phyloP scores from a whole-genome alignment of 1,140 invertebrate species.

The Drosophila athabasca region DNA sequence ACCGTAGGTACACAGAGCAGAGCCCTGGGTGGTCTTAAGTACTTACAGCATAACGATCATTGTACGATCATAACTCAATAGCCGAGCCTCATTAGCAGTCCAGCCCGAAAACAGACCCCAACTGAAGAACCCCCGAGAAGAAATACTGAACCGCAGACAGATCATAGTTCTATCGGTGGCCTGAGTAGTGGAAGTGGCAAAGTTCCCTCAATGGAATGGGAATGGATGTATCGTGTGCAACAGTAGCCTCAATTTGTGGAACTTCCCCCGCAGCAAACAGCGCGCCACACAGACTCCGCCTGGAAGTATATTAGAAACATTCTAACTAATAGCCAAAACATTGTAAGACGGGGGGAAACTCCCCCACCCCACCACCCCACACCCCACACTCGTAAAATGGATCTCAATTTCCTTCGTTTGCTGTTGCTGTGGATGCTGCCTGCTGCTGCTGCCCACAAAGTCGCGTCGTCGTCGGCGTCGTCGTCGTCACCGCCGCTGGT shows the following conservation, averaged over 20 bases:
- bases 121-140: slow-evolving; percentile 12
- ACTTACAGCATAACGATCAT: slow-evolving; percentile 36
- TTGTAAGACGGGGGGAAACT: slow-evolving; percentile 21
- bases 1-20: slow-evolving; percentile 11
- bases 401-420: slow-evolving; percentile 69
- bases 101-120: slow-evolving; percentile 10
- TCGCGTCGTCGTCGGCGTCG: slow-evolving; percentile 15
- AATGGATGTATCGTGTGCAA: slow-evolving; percentile 53
- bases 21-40: slow-evolving; percentile 45
- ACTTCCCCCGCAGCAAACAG: slow-evolving; percentile 41
- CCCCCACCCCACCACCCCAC: not conserved
- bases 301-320: slow-evolving; percentile 52
- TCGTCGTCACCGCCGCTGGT: slow-evolving; percentile 53
- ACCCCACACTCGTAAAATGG: slow-evolving; percentile 42
- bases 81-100: slow-evolving; percentile 66
- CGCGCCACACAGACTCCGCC: slow-evolving; percentile 15
- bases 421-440: slow-evolving; percentile 21
- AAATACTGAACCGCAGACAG: slow-evolving; percentile 19
- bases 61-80: slow-evolving; percentile 72
- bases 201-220: slow-evolving; percentile 25
- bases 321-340: slow-evolving; percentile 72
- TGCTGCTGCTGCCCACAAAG: slow-evolving; percentile 64
- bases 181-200: slow-evolving; percentile 13
- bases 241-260: slow-evolving; percentile 69
- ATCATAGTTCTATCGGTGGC: slow-evolving; percentile 5